Conservation (phyloP, 1,140 invertebrate species). For the Heliconius eleuchia region DNA sequence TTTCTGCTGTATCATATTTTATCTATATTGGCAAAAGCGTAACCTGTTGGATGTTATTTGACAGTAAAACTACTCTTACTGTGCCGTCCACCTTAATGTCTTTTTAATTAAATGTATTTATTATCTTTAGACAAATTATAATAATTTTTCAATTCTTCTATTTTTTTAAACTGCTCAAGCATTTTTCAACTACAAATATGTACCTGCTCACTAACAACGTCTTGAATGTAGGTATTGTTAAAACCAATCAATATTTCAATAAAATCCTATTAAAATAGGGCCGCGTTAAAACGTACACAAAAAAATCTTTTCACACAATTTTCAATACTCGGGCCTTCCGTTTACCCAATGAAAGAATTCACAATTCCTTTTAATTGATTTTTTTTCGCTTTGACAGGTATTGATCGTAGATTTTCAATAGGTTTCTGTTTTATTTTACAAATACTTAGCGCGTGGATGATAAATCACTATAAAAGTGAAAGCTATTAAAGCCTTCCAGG, state of each 20-base stretch:
- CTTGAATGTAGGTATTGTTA: conserved; percentile 33
- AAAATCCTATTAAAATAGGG: conserved; percentile 57
- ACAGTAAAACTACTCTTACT: no score
- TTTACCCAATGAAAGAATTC: conserved; percentile 71
- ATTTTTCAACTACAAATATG: no score
- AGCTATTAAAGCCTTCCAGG: conserved; percentile 66
- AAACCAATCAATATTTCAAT: conserved; percentile 43
- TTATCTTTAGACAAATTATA: no score
- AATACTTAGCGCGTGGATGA: conserved; percentile 66
- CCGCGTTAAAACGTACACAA: conserved; percentile 49
- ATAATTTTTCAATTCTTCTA: no score
- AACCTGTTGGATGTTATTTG: no score
- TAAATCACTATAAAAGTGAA: conserved; percentile 73
- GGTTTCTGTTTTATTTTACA: conserved; percentile 67
- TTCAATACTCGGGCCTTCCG: conserved; percentile 69
- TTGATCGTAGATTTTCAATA: conserved; percentile 72
- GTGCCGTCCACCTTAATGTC: no score
- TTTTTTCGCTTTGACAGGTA: conserved; percentile 71
- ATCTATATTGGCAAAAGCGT: no score
- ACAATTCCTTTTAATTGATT: conserved; percentile 66
- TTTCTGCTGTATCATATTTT: no score
- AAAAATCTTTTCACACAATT: conserved; percentile 70
- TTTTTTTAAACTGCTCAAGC: no score
- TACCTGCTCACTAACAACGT: not conserved
- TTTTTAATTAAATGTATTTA: no score